phyloP scores from a whole-genome alignment of 1,140 invertebrate genomes.

The Lamellibrachia luymesi region DNA sequence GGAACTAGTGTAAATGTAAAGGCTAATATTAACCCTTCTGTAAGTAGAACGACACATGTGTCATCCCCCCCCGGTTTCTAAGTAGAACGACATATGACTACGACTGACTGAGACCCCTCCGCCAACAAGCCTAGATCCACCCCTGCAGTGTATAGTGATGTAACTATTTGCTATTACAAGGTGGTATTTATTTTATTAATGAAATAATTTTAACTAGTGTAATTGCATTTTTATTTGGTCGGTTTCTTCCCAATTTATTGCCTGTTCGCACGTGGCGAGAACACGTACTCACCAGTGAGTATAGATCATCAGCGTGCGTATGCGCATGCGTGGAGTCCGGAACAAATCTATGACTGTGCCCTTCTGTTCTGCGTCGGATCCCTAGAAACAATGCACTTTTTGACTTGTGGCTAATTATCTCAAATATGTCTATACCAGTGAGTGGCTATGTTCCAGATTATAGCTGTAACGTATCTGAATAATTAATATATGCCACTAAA shows the following conservation, averaged over 20 bases:
- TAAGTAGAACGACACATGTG: too few relatives aligned
- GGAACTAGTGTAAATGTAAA: too few relatives aligned
- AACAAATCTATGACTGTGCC: conserved; percentile 12
- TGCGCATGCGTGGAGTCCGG: background rate
- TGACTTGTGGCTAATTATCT: background rate
- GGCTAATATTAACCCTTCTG: too few relatives aligned
- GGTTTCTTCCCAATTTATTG: background rate
- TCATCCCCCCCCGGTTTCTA: too few relatives aligned
- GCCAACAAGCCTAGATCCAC: background rate
- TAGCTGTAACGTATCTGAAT: background rate
- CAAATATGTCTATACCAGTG: background rate
- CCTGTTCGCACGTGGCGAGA: background rate
- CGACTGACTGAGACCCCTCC: too few relatives aligned
- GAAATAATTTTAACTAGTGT: background rate
- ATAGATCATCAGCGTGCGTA: background rate
- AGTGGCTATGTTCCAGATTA: background rate
- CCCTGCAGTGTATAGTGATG: background rate
- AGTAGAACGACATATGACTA: too few relatives aligned
- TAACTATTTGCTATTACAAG: background rate
- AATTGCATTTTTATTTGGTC: background rate
- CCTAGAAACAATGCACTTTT: background rate
- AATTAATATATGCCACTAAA: background rate
- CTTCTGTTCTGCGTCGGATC: background rate
- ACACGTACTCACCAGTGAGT: background rate
- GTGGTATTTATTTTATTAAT: background rate